Evolutionary conservation across 2,888 invertebrate genomes (phyloP), one percentile per base, ranked within the genome.

Genomic region (Leuctra nigra): DNA sequence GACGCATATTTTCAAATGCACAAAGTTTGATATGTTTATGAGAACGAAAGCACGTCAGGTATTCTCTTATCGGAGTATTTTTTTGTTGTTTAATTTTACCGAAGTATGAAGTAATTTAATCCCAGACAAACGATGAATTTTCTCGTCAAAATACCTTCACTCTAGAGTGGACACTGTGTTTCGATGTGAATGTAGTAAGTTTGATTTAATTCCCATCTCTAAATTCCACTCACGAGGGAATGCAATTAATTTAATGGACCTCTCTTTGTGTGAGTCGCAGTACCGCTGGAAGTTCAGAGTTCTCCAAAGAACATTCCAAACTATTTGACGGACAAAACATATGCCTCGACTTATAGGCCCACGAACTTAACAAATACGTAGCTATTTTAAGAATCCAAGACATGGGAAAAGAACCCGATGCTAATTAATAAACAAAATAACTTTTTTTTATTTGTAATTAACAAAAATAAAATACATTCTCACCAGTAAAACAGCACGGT

Each of bases 161-260:
- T 39, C 16, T 39, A 13, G 16, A 18, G 2, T 18, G 3, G 18
- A 39, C 16, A 14, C 16, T 20, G 9, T 18, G 39, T 39, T 2
- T 39, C 3, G 39, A 39, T 18, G 6, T 39, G 39, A 18, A 20
- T 18, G 20, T 20, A 20, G 16, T 39, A 39, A 50, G 33, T 50
- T 50, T 50, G 29, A 29, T 50, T 50, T 50, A 50, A 50, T 35
- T 50, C 22, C 50, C 20, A 16, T 50, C 16, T 50, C 23, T 50
- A 22, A 50, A 50, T 50, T 50, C 50, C 50, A 33, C 50, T 50
- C 35, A 20, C 35, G 35, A 35, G 53, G 39, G 57, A 59, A 54
- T 57, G 59, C 55, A 57, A 59, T 59, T 59, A 57, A 59, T 52
- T 56, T 54, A 54, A 57, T 48, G 57, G 57, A 23, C 39, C 57